These are phyloP conservation scores for Escarpia spicata DNA, from an alignment of 2,888 invertebrate genomes.

Conservation along the genomic window DNA sequence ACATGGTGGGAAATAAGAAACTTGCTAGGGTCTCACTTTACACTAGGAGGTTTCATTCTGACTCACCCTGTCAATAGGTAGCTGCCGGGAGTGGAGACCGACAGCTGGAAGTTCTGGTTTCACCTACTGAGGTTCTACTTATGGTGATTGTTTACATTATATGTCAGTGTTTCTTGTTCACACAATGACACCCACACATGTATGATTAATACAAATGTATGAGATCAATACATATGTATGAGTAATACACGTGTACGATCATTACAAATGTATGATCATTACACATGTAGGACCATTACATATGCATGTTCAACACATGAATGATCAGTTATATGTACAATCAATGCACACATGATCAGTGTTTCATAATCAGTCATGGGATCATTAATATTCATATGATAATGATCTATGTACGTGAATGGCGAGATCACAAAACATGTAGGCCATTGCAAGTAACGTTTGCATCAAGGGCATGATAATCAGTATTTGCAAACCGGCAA, in stretches of 20 bases:
- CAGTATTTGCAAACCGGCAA: background rate
- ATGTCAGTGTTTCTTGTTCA: background rate
- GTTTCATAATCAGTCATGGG: background rate
- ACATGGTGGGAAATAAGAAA: no score
- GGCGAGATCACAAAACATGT: background rate
- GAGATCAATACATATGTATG: background rate
- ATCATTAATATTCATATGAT: background rate
- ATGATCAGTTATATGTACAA: background rate
- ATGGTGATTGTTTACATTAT: background rate
- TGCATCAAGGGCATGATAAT: background rate
- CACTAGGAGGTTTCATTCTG: no score
- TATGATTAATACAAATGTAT: no score
- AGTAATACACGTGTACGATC: background rate
- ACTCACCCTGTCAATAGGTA: background rate
- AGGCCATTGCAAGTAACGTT: background rate
- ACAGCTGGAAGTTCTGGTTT: background rate
- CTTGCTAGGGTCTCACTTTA: no score
- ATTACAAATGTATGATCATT: background rate
- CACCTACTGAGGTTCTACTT: background rate
- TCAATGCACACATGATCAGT: background rate
- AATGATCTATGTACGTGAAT: background rate
- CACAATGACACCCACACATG: background rate
- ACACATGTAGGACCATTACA: background rate
- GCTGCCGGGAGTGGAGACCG: background rate
- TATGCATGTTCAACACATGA: background rate